phyloP scores from a whole-genome alignment of 2,888 invertebrate genomes.

The Euzophera pinguis region DNA sequence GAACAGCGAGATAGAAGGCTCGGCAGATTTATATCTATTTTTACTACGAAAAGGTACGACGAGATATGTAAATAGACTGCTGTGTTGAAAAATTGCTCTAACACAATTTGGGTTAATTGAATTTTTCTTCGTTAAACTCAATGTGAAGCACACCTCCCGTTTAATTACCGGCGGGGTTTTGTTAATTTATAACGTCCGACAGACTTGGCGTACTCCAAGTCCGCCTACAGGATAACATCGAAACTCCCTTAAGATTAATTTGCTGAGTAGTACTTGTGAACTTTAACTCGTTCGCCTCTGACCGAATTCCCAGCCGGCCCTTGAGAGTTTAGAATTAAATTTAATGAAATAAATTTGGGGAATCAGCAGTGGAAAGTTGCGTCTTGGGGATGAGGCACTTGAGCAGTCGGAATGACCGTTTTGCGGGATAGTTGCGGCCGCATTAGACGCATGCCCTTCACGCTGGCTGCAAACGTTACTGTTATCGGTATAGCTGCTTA shows the following conservation, averaged over 20 bases:
- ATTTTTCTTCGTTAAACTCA: constrained; percentile 69
- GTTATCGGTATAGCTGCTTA: constrained; percentile 36
- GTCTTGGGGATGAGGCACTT: constrained; percentile 29
- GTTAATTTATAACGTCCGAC: constrained; percentile 73
- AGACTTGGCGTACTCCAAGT: constrained; percentile 62
- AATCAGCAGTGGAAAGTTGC: constrained; percentile 60
- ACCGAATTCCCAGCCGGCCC: constrained; percentile 69
- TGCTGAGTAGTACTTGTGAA: constrained; percentile 68
- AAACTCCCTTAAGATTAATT: constrained; percentile 79
- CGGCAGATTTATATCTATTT: constrained; percentile 50
- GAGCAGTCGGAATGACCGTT: constrained; percentile 26
- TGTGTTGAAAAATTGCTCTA: constrained; percentile 57
- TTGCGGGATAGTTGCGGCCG: constrained; percentile 37
- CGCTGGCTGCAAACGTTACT: constrained; percentile 29
- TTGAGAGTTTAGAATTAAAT: constrained; percentile 73
- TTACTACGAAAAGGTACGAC: constrained; percentile 12
- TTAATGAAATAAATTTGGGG: constrained; percentile 74
- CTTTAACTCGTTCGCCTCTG: constrained; percentile 76
- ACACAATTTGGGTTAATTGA: constrained; percentile 70
- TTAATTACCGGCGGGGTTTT: constrained; percentile 71
- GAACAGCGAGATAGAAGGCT: constrained; percentile 33
- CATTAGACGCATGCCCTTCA: constrained; percentile 23
- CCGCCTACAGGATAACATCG: constrained; percentile 66
- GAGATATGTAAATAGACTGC: constrained; percentile 54
- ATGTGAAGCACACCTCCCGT: constrained; percentile 68